phyloP scores from a whole-genome alignment of 2,797 vertebrate genomes.

The Megaceryle alcyon region DNA sequence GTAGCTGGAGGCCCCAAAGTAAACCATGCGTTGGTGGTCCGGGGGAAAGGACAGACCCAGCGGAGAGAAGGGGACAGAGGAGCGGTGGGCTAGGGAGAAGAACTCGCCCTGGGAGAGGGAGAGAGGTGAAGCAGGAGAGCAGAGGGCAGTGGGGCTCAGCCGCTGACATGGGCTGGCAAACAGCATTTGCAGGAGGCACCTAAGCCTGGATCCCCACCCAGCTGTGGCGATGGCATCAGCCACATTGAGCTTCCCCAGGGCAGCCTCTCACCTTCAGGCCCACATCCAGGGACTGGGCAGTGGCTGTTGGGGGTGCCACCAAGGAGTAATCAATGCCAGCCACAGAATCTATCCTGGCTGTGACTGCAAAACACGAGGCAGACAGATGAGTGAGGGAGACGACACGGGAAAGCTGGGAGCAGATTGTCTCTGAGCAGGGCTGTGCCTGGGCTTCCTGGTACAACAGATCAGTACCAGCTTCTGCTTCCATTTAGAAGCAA shows the following conservation, averaged over 20 bases:
- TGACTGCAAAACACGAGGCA: constrained; percentile 58
- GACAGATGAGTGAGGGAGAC: not conserved
- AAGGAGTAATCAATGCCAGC: constrained; percentile 73
- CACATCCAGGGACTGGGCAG: constrained; percentile 12
- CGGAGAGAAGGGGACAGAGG: not conserved
- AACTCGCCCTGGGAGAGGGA: constrained; percentile 73
- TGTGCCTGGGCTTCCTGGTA: accelerated
- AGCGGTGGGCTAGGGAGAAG: constrained; percentile 54
- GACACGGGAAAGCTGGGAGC: not conserved
- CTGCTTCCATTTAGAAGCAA: not conserved
- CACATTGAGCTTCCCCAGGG: not conserved
- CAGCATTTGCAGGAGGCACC: not conserved
- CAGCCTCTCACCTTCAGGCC: constrained; percentile 74
- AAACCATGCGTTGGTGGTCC: constrained; percentile 73
- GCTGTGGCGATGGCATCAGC: not conserved
- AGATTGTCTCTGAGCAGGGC: not conserved
- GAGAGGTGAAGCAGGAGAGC: not conserved
- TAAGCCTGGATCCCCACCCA: not conserved
- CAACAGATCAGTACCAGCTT: not conserved
- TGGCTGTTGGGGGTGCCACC: constrained; percentile 49
- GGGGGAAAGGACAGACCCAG: constrained; percentile 51
- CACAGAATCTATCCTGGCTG: constrained; percentile 39
- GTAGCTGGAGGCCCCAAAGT: constrained; percentile 76
- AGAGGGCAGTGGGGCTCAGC: not conserved
- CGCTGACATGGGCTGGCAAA: not conserved